phyloP scores from a whole-genome alignment of 2,888 invertebrate species.

The Vanessa cardui region DNA sequence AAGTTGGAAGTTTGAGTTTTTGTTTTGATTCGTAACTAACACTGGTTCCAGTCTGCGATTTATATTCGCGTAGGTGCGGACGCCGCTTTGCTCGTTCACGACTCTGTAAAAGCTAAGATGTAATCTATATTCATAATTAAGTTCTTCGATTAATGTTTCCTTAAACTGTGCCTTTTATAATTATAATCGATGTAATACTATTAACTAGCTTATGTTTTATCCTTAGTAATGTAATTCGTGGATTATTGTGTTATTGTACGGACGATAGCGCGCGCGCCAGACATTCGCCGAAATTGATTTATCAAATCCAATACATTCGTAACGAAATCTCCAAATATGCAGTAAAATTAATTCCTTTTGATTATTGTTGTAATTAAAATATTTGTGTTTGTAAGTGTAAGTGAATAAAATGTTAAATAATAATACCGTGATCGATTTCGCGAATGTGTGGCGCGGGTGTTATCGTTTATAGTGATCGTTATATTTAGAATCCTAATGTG shows the following conservation, averaged over 20 bases:
- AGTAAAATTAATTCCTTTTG: too few species aligned
- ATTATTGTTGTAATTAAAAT: too few species aligned
- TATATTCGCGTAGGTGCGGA: neutral
- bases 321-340: too few species aligned
- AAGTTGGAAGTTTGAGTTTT: constrained; percentile 1
- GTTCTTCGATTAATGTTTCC: constrained; percentile 32
- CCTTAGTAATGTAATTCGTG: neutral
- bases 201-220: constrained; percentile 9
- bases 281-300: neutral
- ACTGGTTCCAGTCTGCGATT: neutral
- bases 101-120: constrained; percentile 31
- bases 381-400: too few species aligned
- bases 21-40: neutral
- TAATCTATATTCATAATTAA: constrained; percentile 19
- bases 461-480: neutral
- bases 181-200: constrained; percentile 25
- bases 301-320: too few species aligned
- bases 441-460: too few species aligned
- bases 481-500: neutral
- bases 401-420: too few species aligned
- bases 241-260: neutral
- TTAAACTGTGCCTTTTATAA: constrained; percentile 34
- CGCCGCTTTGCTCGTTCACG: constrained; percentile 24
- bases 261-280: neutral
- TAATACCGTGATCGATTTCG: too few species aligned